Percentiles rank a stretch among this genome's conserved stretches.
Evolutionary conservation across 2,797 vertebrate species (phyloP).

Genomic region (Chelmon rostratus): DNA sequence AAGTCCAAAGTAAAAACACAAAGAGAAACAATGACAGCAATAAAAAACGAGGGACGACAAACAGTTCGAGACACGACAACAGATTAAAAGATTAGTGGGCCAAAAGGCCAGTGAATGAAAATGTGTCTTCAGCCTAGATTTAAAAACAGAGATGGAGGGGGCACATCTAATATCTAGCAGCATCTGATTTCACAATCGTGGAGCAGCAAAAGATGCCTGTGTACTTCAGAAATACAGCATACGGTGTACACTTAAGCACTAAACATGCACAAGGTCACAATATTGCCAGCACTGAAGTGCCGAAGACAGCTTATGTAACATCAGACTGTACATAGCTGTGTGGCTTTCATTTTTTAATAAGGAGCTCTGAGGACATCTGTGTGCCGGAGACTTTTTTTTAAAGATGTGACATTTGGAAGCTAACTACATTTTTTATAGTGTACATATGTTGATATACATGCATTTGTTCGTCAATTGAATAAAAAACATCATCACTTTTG

Average conservation of each 20-base stretch:
- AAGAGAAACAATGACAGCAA: too few relatives aligned
- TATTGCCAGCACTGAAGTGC: slow-evolving; percentile 1
- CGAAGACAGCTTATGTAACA: slow-evolving; percentile 30
- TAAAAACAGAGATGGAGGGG: too few relatives aligned
- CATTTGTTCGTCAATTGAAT: background rate
- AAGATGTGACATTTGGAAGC: slow-evolving; percentile 4
- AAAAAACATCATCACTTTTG: slow-evolving; percentile 1
- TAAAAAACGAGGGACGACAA: too few relatives aligned
- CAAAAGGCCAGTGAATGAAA: background rate
- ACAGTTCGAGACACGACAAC: too few relatives aligned
- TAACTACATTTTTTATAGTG: background rate
- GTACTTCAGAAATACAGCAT: slow-evolving; percentile 38
- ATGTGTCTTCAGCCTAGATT: too few relatives aligned
- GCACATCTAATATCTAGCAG: too few relatives aligned
- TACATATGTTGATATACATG: background rate
- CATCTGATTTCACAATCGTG: too few relatives aligned
- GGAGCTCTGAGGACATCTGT: slow-evolving; percentile 18
- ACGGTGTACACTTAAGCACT: slow-evolving; percentile 1
- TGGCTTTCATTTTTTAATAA: slow-evolving; percentile 32
- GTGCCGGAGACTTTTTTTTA: slow-evolving; percentile 2
- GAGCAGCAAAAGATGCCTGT: slow-evolving; percentile 6
- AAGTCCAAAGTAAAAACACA: too few relatives aligned
- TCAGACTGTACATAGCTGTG: slow-evolving; percentile 17
- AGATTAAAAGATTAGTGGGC: too few relatives aligned
- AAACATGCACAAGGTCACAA: slow-evolving; percentile 34